phyloP scores from a whole-genome alignment of 2,888 invertebrate genomes.

The Cremastobaeus sp. region DNA sequence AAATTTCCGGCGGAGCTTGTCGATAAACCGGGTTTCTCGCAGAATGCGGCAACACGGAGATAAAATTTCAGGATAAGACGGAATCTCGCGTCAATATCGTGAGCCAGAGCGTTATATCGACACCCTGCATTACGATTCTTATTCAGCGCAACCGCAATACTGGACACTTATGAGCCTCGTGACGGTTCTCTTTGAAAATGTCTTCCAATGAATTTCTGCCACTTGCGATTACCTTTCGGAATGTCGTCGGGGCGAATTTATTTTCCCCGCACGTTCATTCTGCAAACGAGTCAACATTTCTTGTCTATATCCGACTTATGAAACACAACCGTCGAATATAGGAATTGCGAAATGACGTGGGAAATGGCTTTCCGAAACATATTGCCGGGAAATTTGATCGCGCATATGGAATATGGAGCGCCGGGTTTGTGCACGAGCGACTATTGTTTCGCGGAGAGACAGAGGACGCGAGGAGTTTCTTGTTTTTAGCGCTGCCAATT shows the following conservation, averaged over 20 bases:
- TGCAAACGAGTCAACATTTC: too few relatives aligned
- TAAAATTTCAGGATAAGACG: constrained; percentile 32
- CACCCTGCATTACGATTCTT: constrained; percentile 46
- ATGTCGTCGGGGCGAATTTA: constrained; percentile 22
- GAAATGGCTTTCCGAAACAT: too few relatives aligned
- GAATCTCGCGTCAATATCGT: constrained; percentile 12
- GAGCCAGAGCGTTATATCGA: constrained; percentile 28
- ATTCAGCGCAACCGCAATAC: constrained; percentile 50
- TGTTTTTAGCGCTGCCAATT: constrained; percentile 61
- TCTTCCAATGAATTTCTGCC: constrained; percentile 57
- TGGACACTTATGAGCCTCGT: constrained; percentile 47
- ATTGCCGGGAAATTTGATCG: too few relatives aligned
- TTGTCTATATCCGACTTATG: too few relatives aligned
- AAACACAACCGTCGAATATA: too few relatives aligned
- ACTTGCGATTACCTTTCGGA: constrained; percentile 9
- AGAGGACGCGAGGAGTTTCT: constrained; percentile 58
- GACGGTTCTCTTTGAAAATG: constrained; percentile 48
- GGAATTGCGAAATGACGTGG: too few relatives aligned
- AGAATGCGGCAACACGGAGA: constrained; percentile 7
- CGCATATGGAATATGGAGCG: too few relatives aligned
- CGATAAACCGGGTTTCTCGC: not conserved
- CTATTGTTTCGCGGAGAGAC: constrained; percentile 26
- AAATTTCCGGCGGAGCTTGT: too few relatives aligned
- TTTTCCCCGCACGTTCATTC: too few relatives aligned
- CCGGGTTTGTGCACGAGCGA: not conserved